These are phyloP conservation scores for Ormyrus rosae DNA, from an alignment of 2,888 invertebrate species.

Conservation along the genomic window DNA sequence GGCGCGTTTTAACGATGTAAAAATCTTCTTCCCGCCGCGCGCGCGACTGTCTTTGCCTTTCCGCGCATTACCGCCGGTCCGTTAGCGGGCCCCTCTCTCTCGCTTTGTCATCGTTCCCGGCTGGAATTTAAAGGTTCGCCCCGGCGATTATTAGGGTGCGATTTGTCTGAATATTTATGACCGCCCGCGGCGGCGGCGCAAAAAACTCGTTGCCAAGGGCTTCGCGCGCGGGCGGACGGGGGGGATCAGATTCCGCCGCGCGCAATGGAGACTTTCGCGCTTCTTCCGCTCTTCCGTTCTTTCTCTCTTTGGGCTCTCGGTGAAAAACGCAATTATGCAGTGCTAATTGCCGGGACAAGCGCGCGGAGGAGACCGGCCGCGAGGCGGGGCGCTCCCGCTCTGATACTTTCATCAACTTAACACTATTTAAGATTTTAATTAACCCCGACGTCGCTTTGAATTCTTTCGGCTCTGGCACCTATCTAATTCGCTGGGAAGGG, in stretches of 20 bases:
- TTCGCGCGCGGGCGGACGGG: background rate
- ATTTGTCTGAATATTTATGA: slow-evolving; percentile 58
- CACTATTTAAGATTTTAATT: slow-evolving; percentile 48
- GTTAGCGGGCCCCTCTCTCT: background rate
- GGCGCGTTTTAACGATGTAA: slow-evolving; percentile 28
- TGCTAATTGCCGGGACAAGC: slow-evolving; percentile 39
- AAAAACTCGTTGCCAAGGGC: background rate
- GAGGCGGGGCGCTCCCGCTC: background rate
- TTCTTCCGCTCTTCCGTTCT: background rate
- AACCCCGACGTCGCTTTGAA: slow-evolving; percentile 7
- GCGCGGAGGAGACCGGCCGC: background rate
- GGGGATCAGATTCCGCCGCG: slow-evolving; percentile 27
- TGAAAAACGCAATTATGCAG: slow-evolving; percentile 48
- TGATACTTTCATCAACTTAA: slow-evolving; percentile 37
- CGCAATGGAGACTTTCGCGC: slow-evolving; percentile 32
- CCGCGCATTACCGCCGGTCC: no score
- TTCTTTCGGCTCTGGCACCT: background rate
- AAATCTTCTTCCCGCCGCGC: slow-evolving; percentile 1
- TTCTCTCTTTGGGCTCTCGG: background rate
- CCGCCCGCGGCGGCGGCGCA: background rate
- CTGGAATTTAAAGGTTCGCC: background rate
- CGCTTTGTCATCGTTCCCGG: background rate
- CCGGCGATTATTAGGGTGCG: slow-evolving; percentile 51
- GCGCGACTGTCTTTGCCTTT: background rate
- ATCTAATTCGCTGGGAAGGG: no score